Percentiles rank a stretch among this genome's conserved stretches.
Evolutionary conservation across 2,797 vertebrate genomes (phyloP).

Genomic region (Selene dorsalis): DNA sequence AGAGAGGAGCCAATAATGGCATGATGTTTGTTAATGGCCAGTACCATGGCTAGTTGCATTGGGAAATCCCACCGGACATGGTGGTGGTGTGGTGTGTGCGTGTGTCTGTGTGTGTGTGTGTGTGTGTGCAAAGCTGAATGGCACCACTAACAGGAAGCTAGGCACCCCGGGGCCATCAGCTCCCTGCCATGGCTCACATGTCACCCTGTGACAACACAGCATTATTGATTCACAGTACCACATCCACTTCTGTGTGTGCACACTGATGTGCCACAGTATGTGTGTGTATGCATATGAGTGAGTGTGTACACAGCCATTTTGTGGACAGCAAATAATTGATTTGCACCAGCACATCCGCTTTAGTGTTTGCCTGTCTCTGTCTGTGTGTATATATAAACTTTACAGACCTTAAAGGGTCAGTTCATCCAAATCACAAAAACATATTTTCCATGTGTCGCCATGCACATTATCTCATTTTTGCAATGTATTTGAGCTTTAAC

Average conservation of each 20-base stretch:
- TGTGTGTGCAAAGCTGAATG: slow-evolving; percentile 58
- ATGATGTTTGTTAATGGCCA: no score
- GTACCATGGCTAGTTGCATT: no score
- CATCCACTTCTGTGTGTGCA: slow-evolving; percentile 80
- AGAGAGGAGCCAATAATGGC: no score
- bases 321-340: slow-evolving; percentile 81
- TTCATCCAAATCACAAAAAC: slow-evolving; percentile 33
- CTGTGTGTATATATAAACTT: slow-evolving; percentile 23
- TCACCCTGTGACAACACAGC: slow-evolving; percentile 84
- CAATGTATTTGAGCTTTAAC: neutral
- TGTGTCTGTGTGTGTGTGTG: slow-evolving; percentile 39
- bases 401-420: slow-evolving; percentile 30
- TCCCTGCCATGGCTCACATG: slow-evolving; percentile 81
- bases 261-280: slow-evolving; percentile 43
- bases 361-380: slow-evolving; percentile 67
- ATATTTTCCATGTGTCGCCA: neutral
- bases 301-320: slow-evolving; percentile 75
- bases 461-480: slow-evolving; percentile 6
- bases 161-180: slow-evolving; percentile 82
- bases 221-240: slow-evolving; percentile 85
- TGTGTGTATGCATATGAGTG: slow-evolving; percentile 53
- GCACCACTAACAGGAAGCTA: slow-evolving; percentile 80
- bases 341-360: slow-evolving; percentile 79
- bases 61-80: no score
- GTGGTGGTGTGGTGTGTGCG: slow-evolving; percentile 42